phyloP scores from a whole-genome alignment of 2,113 vertebrate species.

The Erpornis zantholeuca region DNA sequence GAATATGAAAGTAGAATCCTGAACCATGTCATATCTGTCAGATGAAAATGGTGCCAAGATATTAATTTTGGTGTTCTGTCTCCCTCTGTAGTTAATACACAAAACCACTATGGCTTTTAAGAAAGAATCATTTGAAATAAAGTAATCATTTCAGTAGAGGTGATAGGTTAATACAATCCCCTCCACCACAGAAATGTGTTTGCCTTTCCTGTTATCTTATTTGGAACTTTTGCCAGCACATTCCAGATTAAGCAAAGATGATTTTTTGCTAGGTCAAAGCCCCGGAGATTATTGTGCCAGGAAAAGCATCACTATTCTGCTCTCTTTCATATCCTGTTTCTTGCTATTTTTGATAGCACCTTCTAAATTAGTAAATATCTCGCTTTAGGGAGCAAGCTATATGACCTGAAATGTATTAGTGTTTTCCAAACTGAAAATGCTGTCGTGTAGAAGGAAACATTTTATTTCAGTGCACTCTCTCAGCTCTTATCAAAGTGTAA shows the following conservation, averaged over 20 bases:
- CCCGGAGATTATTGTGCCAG: not conserved
- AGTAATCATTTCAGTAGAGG: not conserved
- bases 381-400: not conserved
- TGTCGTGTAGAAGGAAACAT: not conserved
- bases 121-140: not conserved
- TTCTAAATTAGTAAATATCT: slow-evolving; percentile 47
- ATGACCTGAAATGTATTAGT: not conserved
- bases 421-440: slow-evolving; percentile 7
- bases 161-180: not conserved
- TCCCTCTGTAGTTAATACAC: not conserved
- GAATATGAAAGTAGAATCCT: not conserved
- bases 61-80: not conserved
- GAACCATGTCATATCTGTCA: not conserved
- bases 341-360: not conserved
- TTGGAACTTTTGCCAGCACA: not conserved
- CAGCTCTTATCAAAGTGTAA: not conserved
- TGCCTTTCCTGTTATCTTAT: not conserved
- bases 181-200: not conserved
- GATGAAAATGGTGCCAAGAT: not conserved
- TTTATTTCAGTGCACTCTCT: not conserved
- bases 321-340: not conserved
- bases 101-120: not conserved
- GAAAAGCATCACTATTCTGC: not conserved
- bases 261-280: slow-evolving; percentile 29
- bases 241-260: not conserved